Evolutionary conservation across 2,797 vertebrate genomes (phyloP), one percentile per base, ranked within the genome.

Genomic region (Helarctos malayanus): DNA sequence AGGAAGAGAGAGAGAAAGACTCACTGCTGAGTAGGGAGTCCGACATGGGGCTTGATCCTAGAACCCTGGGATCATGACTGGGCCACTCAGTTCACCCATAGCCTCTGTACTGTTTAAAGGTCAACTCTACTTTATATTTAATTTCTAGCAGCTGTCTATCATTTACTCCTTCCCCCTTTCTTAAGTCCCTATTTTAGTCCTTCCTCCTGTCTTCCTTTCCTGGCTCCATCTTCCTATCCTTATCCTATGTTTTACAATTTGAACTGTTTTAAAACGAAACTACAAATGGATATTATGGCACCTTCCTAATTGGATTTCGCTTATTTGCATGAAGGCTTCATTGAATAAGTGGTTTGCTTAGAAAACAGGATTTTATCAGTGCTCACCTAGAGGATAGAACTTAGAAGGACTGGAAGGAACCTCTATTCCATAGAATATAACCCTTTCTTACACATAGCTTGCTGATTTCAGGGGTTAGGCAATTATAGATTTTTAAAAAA

Each of bases 231-330:
- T 76, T 76, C 25, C 56, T 69, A 25, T 38, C n/a, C 12, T 68
- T 80, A 78, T 47, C 13, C 29, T 27, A 11, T 81, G 38, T 65
- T 95, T 95, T 63, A 65, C 35, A 69, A 35, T 90, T 94, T 85
- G 49, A 73, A 69, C 21, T 82, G 18, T 81, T 93, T 96, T 81
- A 91, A 92, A 83, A 52, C 68, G 63, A 90, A 93, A 59, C 35
- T 69, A 14, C 32, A 59, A 63, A 9, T 59, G 52, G 49, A 69
- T 57, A 27, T 73, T 59, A 59, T 61, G 2, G n/a, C 16, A 63
- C 16, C 78, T 92, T 93, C 57, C 29, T 95, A 45, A 6, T 54
- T 89, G 75, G 21, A 7, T 84, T 93, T 96, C 59, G 69, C 63
- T 88, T 89, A 79, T 57, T 93, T 86, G 7, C 59, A 49, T 16